phyloP scores from a whole-genome alignment of 37 sponge, comb jelly and placozoan species.

The Hormiphora californensis region DNA sequence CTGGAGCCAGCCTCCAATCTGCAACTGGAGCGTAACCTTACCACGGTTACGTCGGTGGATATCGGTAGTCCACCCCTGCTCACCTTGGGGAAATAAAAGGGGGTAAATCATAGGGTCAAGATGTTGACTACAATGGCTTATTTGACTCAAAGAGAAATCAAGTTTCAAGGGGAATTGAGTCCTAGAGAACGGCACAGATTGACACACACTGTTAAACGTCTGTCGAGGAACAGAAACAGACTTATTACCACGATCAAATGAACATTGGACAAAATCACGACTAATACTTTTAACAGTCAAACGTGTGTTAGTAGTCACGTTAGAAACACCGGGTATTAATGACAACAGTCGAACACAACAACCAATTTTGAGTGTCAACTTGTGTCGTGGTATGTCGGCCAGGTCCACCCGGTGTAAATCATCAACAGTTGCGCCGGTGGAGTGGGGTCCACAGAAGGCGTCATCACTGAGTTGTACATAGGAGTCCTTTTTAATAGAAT shows the following conservation, averaged over 20 bases:
- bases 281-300: neutral
- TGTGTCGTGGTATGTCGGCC: neutral
- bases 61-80: neutral
- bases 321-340: neutral
- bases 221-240: neutral
- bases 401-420: neutral
- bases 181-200: neutral
- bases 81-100: neutral
- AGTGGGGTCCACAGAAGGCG: neutral
- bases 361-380: neutral
- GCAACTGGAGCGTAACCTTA: too few relatives aligned
- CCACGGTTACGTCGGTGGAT: neutral
- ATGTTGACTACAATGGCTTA: neutral
- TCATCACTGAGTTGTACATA: neutral
- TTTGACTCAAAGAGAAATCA: neutral
- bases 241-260: neutral
- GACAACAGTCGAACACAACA: neutral
- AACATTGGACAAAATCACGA: neutral
- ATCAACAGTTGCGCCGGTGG: neutral
- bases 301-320: neutral
- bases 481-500: neutral
- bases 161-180: slow-evolving; percentile 13
- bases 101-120: neutral
- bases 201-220: neutral
- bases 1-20: too few relatives aligned